Conservation (phyloP, 2,797 vertebrate species). For the Valencia hispanica region DNA sequence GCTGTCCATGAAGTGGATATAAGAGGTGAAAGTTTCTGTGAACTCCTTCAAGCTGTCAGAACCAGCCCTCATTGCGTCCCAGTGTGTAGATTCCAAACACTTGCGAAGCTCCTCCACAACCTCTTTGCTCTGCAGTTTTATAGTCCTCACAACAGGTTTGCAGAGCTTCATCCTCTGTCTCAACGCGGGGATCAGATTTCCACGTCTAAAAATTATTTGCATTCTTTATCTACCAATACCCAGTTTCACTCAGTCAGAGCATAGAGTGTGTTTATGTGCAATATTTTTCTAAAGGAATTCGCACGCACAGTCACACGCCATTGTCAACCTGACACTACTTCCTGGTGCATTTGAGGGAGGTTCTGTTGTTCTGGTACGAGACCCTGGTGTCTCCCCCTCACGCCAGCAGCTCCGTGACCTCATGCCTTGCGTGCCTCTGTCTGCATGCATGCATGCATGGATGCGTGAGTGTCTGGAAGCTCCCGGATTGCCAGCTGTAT, state of each 20-base stretch:
- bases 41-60: too few species aligned
- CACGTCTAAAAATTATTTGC: neutral
- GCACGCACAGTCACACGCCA: slow-evolving; percentile 31
- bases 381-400: slow-evolving; percentile 66
- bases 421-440: slow-evolving; percentile 68
- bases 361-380: slow-evolving; percentile 69
- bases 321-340: slow-evolving; percentile 58
- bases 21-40: too few species aligned
- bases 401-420: slow-evolving; percentile 69
- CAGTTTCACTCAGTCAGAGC: neutral
- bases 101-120: too few species aligned
- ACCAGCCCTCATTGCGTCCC: too few species aligned
- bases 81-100: too few species aligned
- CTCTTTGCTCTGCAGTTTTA: too few species aligned
- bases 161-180: too few species aligned
- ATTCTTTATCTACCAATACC: neutral
- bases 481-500: slow-evolving; percentile 69
- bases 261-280: neutral
- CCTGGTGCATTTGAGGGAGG: slow-evolving; percentile 49
- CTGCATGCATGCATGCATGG: slow-evolving; percentile 49
- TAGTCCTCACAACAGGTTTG: too few species aligned
- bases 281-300: slow-evolving; percentile 1
- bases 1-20: too few species aligned
- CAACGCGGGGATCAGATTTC: neutral
- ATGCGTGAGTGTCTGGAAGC: slow-evolving; percentile 56